Evolutionary conservation across 2,797 vertebrate genomes (phyloP), one percentile per base, ranked within the genome.

Genomic region (Etheostoma nigrum): DNA sequence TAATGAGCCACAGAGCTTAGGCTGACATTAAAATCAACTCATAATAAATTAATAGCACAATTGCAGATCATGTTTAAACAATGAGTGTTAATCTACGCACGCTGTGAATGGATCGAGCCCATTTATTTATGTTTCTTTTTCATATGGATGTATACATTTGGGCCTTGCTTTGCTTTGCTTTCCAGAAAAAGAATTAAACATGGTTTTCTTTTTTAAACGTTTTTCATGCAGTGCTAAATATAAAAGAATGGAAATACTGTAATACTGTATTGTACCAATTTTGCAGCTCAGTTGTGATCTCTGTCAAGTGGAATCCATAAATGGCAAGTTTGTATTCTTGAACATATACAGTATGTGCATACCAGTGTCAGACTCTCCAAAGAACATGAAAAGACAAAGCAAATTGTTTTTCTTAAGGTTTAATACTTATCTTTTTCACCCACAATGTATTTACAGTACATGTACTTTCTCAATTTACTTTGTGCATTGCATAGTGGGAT

Each of bases 1-100:
- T 27, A 60, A 76, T 73, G 63, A 78, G 67, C 54, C 53, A 66
- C 47, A 60, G 48, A 59, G 60, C 49, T 70, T 2, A 51, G 42
- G 54, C 48, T 90, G 83, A 87, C 71, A 80, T 89, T 89, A 51
- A 81, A 52, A 79, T 75, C 11, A 58, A 72, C 61, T 88, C 75
- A 87, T 88, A 69, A 88, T 75, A 78, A 81, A 90, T 87, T 82
- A 40, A 86, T 73, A 48, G 67, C 63, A 61, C 11, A 65, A 67
- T 52, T 54, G 6, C 33, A 70, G 55, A 21, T 85, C 73, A 88
- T 78, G 68, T 79, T 87, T 87, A 72, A 86, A 81, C 45, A 72
- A 82, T 88, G 79, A 83, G 30, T 58, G 63, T 72, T 76, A 53
- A 61, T 44, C 64, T 51, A 33, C 58, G 54, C 67, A 58, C 55